Conservation (phyloP, 2,797 vertebrate genomes). For the Psittacula echo region DNA sequence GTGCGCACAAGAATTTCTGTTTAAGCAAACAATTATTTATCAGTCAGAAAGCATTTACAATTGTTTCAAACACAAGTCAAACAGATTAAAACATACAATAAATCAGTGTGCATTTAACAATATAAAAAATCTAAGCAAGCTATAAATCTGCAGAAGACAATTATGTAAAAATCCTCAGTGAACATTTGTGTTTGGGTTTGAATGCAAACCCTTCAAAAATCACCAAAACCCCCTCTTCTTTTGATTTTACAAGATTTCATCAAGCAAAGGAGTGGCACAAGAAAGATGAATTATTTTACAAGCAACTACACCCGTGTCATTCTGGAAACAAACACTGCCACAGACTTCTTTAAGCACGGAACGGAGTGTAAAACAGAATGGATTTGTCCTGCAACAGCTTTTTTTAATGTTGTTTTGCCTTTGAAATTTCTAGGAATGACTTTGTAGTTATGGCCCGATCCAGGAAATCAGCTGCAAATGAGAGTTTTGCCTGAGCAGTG, state of each 20-base stretch:
- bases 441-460: background rate
- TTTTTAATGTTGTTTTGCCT: constrained; percentile 15
- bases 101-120: background rate
- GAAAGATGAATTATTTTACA: constrained; percentile 56
- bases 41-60: background rate
- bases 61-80: background rate
- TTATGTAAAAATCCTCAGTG: background rate
- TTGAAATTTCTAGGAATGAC: constrained; percentile 26
- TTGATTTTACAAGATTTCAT: constrained; percentile 49
- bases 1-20: background rate
- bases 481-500: background rate
- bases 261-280: constrained; percentile 49
- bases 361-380: constrained; percentile 33
- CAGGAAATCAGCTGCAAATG: background rate
- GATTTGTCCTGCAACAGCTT: constrained; percentile 28
- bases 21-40: background rate
- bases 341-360: constrained; percentile 29
- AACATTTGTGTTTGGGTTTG: constrained; percentile 2
- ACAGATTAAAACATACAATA: background rate
- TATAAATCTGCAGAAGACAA: background rate
- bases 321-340: constrained; percentile 39
- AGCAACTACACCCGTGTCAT: constrained; percentile 23
- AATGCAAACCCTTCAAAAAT: background rate
- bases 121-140: background rate
- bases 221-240: background rate